These are phyloP conservation scores for Ectemnius lituratus DNA, from an alignment of 2,888 invertebrate species.

Conservation along the genomic window DNA sequence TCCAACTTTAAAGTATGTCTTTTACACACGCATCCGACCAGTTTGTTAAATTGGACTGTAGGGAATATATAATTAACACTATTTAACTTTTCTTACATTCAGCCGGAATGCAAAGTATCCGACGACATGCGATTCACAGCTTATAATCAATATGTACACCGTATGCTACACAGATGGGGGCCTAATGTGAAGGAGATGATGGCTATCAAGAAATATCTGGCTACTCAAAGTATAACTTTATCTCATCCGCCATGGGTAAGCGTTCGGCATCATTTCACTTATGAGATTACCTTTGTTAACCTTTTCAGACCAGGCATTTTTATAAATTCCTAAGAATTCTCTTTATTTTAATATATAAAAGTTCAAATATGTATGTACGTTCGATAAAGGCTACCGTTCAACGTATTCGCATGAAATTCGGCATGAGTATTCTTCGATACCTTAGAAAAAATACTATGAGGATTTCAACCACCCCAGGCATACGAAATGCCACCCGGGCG, in stretches of 20 bases:
- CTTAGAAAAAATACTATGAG: too few species aligned
- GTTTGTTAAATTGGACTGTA: neutral
- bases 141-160: constrained; percentile 93
- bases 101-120: constrained; percentile 89
- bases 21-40: neutral
- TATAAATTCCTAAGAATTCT: too few species aligned
- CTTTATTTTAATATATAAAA: too few species aligned
- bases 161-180: constrained; percentile 93
- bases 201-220: constrained; percentile 90
- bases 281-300: too few species aligned
- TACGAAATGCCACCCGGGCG: too few species aligned
- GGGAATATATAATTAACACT: neutral
- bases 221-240: constrained; percentile 87
- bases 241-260: constrained; percentile 88
- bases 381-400: too few species aligned
- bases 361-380: too few species aligned
- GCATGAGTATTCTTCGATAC: too few species aligned
- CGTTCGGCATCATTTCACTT: too few species aligned
- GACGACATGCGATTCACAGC: constrained; percentile 93
- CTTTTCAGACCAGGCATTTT: too few species aligned
- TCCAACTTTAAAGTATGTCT: constrained; percentile 82
- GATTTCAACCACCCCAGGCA: too few species aligned
- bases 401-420: too few species aligned
- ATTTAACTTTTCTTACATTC: constrained; percentile 52
- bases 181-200: constrained; percentile 90